These are phyloP conservation scores for Gnathonemus longibarbis DNA, from an alignment of 2,113 vertebrate genomes.

Conservation along the genomic window DNA sequence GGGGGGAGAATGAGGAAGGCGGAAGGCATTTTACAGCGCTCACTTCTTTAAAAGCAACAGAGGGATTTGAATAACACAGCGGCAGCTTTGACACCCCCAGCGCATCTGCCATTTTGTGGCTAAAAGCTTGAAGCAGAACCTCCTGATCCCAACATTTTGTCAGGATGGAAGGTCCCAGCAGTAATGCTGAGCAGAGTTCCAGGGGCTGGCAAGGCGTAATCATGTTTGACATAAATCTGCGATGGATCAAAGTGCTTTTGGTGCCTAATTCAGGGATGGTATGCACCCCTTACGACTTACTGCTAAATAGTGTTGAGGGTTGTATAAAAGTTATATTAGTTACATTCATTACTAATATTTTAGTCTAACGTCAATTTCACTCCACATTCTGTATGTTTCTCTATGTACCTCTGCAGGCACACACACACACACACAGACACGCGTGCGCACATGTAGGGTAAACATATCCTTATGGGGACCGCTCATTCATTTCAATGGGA, in stretches of 20 bases:
- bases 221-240: slow-evolving; percentile 9
- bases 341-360: background rate
- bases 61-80: background rate
- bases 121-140: background rate
- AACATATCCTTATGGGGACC: no score
- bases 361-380: background rate
- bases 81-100: background rate
- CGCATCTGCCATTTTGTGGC: background rate
- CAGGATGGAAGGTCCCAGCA: background rate
- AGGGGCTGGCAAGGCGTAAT: background rate
- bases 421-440: background rate
- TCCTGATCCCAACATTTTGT: background rate
- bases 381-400: background rate
- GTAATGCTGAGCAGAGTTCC: background rate
- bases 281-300: background rate
- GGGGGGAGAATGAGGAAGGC: background rate
- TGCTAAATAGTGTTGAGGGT: background rate
- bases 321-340: background rate
- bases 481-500: no score
- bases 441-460: no score
- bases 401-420: background rate
- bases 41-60: background rate
- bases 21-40: background rate
- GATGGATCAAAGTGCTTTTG: background rate
- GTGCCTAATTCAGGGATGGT: background rate